Percentiles rank a stretch among this genome's conserved stretches.
Evolutionary conservation across 2,888 invertebrate genomes (phyloP).

Genomic region (Cantharis lateralis): DNA sequence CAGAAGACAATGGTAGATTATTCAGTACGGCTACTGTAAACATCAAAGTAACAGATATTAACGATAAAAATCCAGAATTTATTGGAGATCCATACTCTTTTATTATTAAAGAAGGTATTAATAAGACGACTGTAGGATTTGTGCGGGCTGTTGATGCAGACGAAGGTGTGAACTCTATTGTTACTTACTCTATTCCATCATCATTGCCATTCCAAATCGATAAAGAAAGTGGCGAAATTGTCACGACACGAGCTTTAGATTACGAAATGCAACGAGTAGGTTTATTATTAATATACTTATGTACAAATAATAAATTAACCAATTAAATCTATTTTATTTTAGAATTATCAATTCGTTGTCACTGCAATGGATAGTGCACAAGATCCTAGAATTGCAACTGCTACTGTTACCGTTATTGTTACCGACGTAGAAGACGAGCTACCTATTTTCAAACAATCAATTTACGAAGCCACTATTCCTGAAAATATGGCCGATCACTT

Average conservation of each 20-base stretch:
- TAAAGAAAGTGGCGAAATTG: slow-evolving; percentile 77
- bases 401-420: slow-evolving; percentile 81
- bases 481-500: slow-evolving; percentile 82
- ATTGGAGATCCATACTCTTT: slow-evolving; percentile 81
- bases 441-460: slow-evolving; percentile 73
- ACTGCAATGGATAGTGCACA: slow-evolving; percentile 88
- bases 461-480: slow-evolving; percentile 80
- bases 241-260: slow-evolving; percentile 75
- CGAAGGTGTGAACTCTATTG: slow-evolving; percentile 81
- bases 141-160: slow-evolving; percentile 87
- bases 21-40: slow-evolving; percentile 84
- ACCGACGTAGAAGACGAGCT: slow-evolving; percentile 82
- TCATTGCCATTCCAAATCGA: slow-evolving; percentile 82
- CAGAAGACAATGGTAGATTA: slow-evolving; percentile 83
- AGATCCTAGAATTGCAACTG: slow-evolving; percentile 83
- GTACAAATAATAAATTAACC: background rate
- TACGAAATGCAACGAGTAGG: slow-evolving; percentile 78
- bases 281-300: background rate
- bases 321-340: slow-evolving; percentile 33
- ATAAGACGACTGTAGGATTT: slow-evolving; percentile 69
- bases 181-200: slow-evolving; percentile 78
- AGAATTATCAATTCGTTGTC: slow-evolving; percentile 82
- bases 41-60: slow-evolving; percentile 88
- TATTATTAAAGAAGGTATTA: slow-evolving; percentile 75
- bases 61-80: slow-evolving; percentile 90